A percentile compares a stretch with the other conserved stretches of the same genome.
phyloP scores from a whole-genome alignment of 1,140 invertebrate species.

The Coptotermes formosanus region DNA sequence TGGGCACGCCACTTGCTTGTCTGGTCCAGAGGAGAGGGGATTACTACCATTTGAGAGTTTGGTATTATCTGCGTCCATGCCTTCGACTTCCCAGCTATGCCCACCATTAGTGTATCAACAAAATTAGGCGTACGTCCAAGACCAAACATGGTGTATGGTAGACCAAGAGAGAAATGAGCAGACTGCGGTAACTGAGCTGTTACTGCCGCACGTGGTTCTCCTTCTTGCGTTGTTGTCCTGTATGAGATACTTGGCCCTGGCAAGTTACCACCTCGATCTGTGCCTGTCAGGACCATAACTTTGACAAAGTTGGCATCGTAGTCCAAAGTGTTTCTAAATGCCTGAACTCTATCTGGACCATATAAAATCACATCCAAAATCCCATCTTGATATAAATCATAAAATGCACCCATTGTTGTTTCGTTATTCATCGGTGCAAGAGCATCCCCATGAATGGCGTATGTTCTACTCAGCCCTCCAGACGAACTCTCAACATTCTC shows the following conservation, averaged over 20 bases:
- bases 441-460: slow-evolving; percentile 70
- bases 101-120: slow-evolving; percentile 85
- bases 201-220: slow-evolving; percentile 66
- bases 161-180: slow-evolving; percentile 85
- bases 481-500: slow-evolving; percentile 71
- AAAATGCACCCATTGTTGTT: slow-evolving; percentile 82
- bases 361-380: slow-evolving; percentile 78
- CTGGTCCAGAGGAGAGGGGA: slow-evolving; percentile 78
- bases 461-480: slow-evolving; percentile 64
- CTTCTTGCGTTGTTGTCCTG: slow-evolving; percentile 80
- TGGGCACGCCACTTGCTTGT: slow-evolving; percentile 86
- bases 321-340: slow-evolving; percentile 83
- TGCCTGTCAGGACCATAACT: slow-evolving; percentile 86
- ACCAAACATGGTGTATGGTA: slow-evolving; percentile 94
- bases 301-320: slow-evolving; percentile 96
- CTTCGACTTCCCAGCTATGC: slow-evolving; percentile 64
- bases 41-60: slow-evolving; percentile 95
- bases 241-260: slow-evolving; percentile 87
- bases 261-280: slow-evolving; percentile 56
- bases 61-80: slow-evolving; percentile 93
- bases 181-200: slow-evolving; percentile 90
- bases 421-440: slow-evolving; percentile 67
- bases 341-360: slow-evolving; percentile 60
- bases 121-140: slow-evolving; percentile 96
- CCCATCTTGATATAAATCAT: slow-evolving; percentile 87